Evolutionary conservation across 2,888 invertebrate species (phyloP), one percentile per base, ranked within the genome.

Genomic region (Amphipyra tragopoginis): DNA sequence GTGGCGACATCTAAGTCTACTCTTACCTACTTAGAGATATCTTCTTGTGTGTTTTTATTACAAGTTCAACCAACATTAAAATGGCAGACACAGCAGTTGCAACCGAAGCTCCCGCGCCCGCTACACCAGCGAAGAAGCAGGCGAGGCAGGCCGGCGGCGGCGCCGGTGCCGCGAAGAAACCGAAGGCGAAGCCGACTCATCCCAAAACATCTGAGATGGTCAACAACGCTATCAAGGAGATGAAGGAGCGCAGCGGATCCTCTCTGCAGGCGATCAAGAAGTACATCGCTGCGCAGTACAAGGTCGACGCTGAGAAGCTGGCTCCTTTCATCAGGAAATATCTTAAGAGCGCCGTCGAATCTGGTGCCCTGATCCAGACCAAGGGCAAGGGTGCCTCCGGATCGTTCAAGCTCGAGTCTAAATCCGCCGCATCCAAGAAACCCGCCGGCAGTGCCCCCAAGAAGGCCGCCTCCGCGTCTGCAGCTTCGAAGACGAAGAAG

Each of bases 211-310:
- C 83, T 0, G 83, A 82, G 56, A 96, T 96, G 96, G 96, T 96
- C 0, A 95, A 91, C 72, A 89, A 87, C 36, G 96, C 96, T 1
- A 93, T 96, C 49, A 89, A 87, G 64, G 85, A 88, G 55, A 81
- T 96, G 50, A 95, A 95, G 77, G 95, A 96, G 77, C 93, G 95
- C 33, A 94, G 94, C 54, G 96, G 96, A 33, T 96, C 96, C 0
- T 96, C 96, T 0, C 80, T 88, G 68, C 93, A 86, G 82, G 92
- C 92, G 2, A 96, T 96, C 83, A 96, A 96, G 83, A 96, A 96
- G 80, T 96, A 96, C 84, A 95, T 97, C 50, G 87, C 93, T 9
- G 89, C 93, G 26, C 95, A 94, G 59, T 96, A 96, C 92, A 95
- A 95, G 63, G 90, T 96, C 6, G 96, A 96, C 80, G 91, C 93